Conservation (phyloP, 92 coral and sea anemone species). For the Isaurus tuberculatus region DNA sequence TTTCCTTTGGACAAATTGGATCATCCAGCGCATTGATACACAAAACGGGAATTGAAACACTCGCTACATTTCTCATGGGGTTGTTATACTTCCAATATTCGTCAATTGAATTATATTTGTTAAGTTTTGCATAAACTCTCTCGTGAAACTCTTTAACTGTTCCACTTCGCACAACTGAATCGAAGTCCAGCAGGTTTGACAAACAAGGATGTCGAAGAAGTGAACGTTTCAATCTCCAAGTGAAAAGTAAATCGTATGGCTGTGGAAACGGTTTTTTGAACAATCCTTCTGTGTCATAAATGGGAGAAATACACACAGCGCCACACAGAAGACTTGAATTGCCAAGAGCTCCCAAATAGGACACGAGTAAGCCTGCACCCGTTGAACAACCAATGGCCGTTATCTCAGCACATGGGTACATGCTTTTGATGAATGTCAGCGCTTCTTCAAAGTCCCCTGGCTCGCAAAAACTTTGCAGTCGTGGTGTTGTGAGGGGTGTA, state of each 20-base stretch:
- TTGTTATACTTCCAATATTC: conserved; percentile 85
- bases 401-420: conserved; percentile 88
- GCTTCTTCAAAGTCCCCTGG: conserved; percentile 91
- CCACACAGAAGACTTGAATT: conserved; percentile 63
- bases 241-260: conserved; percentile 87
- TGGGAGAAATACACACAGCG: conserved; percentile 93
- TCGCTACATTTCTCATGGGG: conserved; percentile 86
- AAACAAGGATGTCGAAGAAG: conserved; percentile 88
- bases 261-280: conserved; percentile 74
- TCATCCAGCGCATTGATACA: conserved; percentile 95
- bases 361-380: conserved; percentile 84
- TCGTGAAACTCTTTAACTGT: conserved; percentile 87
- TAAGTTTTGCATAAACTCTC: conserved; percentile 80
- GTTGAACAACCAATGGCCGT: conserved; percentile 86
- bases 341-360: conserved; percentile 87
- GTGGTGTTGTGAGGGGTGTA: conserved; percentile 81
- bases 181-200: conserved; percentile 76
- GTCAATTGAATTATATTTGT: conserved; percentile 76
- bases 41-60: conserved; percentile 85
- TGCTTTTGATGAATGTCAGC: conserved; percentile 72
- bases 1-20: conserved; percentile 87
- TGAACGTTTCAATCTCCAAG: conserved; percentile 73
- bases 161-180: conserved; percentile 75
- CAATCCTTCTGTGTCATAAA: conserved; percentile 85
- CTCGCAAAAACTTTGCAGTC: conserved; percentile 89